phyloP scores from a whole-genome alignment of 2,797 vertebrate species.

The Perodicticus potto region DNA sequence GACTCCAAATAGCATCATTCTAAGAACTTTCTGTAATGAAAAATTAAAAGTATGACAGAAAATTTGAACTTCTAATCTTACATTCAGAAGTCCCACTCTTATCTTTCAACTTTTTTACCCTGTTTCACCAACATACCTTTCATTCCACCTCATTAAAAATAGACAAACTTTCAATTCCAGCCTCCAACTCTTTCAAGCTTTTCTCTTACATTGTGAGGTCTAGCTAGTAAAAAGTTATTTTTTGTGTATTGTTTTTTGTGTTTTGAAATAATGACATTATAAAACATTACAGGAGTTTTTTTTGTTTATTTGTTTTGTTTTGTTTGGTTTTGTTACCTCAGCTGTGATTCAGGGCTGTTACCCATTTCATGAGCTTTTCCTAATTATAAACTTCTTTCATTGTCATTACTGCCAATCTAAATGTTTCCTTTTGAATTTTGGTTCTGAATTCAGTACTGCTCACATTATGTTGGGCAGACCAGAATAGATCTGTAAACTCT shows the following conservation, averaged over 20 bases:
- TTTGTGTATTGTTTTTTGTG: no score
- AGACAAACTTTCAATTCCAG: not conserved
- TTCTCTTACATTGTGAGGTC: not conserved
- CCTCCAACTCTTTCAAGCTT: not conserved
- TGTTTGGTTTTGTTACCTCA: not conserved
- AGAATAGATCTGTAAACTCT: not conserved
- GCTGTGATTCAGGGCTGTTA: not conserved
- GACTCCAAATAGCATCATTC: constrained; percentile 3
- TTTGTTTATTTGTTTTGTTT: not conserved
- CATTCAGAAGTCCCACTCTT: constrained; percentile 36
- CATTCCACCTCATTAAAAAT: not conserved
- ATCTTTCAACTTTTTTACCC: not conserved
- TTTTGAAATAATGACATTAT: not conserved
- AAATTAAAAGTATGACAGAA: constrained; percentile 43
- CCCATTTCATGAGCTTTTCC: not conserved
- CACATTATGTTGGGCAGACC: not conserved
- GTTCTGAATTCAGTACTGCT: not conserved
- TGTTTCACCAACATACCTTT: not conserved
- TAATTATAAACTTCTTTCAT: not conserved
- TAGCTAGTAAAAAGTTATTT: not conserved
- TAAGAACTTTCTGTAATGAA: constrained; percentile 27
- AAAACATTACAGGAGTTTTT: no score
- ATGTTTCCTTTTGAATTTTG: not conserved
- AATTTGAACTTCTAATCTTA: constrained; percentile 61
- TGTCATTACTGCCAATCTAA: not conserved